These are phyloP conservation scores for Plodia interpunctella DNA, from an alignment of 1,140 invertebrate genomes.

Conservation along the genomic window DNA sequence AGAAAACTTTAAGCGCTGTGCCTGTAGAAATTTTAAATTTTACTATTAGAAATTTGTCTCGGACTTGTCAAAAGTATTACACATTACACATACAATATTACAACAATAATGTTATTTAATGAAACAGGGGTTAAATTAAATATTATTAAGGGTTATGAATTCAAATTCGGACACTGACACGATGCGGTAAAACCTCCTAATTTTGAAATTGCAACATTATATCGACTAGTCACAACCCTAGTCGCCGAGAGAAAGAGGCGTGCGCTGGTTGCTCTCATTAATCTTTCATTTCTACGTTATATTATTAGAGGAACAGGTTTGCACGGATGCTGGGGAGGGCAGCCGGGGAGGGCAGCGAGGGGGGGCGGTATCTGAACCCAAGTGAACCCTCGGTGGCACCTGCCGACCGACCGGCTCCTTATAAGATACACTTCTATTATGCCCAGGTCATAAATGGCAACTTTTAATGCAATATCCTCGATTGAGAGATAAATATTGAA, in stretches of 20 bases:
- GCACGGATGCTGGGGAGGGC: slow-evolving; percentile 55
- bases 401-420: slow-evolving; percentile 52
- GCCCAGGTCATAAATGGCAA: slow-evolving; percentile 25
- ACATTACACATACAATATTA: too few relatives aligned
- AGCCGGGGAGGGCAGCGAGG: slow-evolving; percentile 16
- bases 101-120: too few relatives aligned
- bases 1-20: too few relatives aligned
- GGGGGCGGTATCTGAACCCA: slow-evolving; percentile 52
- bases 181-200: not conserved
- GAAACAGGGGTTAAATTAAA: too few relatives aligned
- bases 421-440: slow-evolving; percentile 14
- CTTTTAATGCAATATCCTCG: slow-evolving; percentile 22
- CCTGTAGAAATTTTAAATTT: too few relatives aligned
- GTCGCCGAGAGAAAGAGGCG: slow-evolving; percentile 63
- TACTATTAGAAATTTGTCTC: too few relatives aligned
- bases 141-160: too few relatives aligned
- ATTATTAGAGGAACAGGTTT: slow-evolving; percentile 74
- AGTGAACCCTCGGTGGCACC: slow-evolving; percentile 70
- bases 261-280: slow-evolving; percentile 73
- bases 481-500: slow-evolving; percentile 20
- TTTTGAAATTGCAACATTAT: not conserved
- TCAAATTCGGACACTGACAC: too few relatives aligned
- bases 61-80: too few relatives aligned
- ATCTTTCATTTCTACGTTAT: slow-evolving; percentile 75
- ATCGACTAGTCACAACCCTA: slow-evolving; percentile 29